Conservation (phyloP, 2,797 vertebrate genomes). For the Mastacembelus armatus region DNA sequence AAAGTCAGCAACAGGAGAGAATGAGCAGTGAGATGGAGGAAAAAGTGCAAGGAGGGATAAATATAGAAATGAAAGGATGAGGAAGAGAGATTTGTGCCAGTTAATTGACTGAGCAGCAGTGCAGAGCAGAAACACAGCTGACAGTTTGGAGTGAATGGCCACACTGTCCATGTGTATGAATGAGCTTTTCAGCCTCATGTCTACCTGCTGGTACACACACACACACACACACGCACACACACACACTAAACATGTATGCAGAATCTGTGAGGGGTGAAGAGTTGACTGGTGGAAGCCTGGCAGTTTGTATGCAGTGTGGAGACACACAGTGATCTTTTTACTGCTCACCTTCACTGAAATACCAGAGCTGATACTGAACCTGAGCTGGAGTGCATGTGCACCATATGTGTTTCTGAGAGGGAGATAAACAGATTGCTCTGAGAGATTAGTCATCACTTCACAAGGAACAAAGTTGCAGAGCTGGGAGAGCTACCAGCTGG, state of each 20-base stretch:
- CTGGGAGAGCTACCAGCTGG: background rate
- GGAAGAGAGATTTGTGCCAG: slow-evolving; percentile 47
- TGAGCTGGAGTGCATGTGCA: slow-evolving; percentile 33
- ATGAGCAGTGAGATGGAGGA: background rate
- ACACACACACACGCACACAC: slow-evolving; percentile 8
- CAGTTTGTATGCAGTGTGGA: slow-evolving; percentile 31
- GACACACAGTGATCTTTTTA: slow-evolving; percentile 66
- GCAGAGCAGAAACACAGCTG: slow-evolving; percentile 53
- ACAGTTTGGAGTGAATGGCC: slow-evolving; percentile 67
- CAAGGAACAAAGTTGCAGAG: background rate
- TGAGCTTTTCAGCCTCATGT: slow-evolving; percentile 71
- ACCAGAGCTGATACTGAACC: slow-evolving; percentile 38
- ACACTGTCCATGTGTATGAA: slow-evolving; percentile 76
- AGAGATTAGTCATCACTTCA: background rate
- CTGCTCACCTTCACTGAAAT: slow-evolving; percentile 58
- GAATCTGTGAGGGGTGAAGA: slow-evolving; percentile 32
- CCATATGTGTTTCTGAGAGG: background rate
- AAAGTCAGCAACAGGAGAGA: slow-evolving; percentile 1
- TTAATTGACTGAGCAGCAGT: slow-evolving; percentile 61
- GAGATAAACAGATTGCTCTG: slow-evolving; percentile 58
- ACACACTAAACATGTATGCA: slow-evolving; percentile 21
- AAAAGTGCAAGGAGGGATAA: slow-evolving; percentile 13
- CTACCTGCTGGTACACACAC: too few relatives aligned
- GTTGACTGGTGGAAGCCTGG: slow-evolving; percentile 31
- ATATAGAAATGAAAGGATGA: slow-evolving; percentile 11